Conservation (phyloP, 2,797 vertebrate genomes). For the Argya squamiceps region DNA sequence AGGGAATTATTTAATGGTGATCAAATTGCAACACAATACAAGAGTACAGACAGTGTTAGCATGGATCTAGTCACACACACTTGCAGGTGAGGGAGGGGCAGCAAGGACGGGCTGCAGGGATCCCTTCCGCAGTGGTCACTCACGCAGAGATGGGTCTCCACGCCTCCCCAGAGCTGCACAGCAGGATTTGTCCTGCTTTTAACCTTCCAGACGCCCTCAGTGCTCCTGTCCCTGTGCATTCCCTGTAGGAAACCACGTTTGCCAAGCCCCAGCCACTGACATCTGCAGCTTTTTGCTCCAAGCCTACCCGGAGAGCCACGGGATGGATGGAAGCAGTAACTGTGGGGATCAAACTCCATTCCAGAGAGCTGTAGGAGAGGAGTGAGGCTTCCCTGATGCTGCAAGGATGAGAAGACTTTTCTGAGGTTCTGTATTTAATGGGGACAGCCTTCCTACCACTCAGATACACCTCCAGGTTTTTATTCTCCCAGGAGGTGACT, state of each 20-base stretch:
- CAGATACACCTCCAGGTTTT: background rate
- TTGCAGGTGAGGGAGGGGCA: background rate
- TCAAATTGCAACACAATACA: background rate
- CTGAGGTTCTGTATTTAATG: background rate
- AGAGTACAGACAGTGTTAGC: background rate
- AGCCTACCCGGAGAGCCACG: background rate
- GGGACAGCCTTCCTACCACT: background rate
- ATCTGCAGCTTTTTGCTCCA: background rate
- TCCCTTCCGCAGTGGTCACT: fast-evolving
- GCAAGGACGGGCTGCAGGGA: background rate
- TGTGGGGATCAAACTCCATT: background rate
- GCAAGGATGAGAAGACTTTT: background rate
- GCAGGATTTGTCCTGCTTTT: background rate
- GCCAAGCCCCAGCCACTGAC: background rate
- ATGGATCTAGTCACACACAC: background rate
- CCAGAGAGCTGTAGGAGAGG: background rate
- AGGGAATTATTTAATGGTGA: constrained; percentile 24
- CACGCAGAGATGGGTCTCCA: background rate
- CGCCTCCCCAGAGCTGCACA: fast-evolving
- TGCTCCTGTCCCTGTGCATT: background rate
- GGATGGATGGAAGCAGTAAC: background rate
- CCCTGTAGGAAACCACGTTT: background rate
- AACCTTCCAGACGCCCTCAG: background rate
- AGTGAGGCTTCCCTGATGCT: background rate
- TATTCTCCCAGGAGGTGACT: background rate